A percentile compares a stretch with the other conserved stretches of the same genome.
Conservation (phyloP, 1,140 invertebrate species). For the Ctenoplectra terminalis region DNA sequence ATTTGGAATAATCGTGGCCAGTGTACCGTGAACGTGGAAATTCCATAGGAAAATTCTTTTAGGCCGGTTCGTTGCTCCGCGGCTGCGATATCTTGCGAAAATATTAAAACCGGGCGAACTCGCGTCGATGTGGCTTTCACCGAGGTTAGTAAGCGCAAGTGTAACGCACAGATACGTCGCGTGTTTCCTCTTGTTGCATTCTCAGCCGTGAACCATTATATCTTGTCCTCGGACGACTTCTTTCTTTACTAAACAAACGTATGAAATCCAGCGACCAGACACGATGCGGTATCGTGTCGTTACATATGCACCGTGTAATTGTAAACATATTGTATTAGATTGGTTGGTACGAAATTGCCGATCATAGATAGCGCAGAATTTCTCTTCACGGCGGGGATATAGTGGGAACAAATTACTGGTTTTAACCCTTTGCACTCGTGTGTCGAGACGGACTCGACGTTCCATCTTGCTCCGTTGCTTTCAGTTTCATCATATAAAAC, state of each 20-base stretch:
- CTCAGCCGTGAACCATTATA: conserved; percentile 27
- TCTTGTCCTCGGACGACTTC: conserved; percentile 33
- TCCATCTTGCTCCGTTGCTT: too few species aligned
- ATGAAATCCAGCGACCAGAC: not conserved
- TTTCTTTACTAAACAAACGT: not conserved
- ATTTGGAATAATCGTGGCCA: not conserved
- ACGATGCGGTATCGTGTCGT: not conserved
- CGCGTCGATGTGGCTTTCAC: conserved; percentile 42
- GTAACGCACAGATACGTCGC: conserved; percentile 18
- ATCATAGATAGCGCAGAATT: too few species aligned
- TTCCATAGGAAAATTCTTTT: conserved; percentile 2
- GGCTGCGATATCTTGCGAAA: conserved; percentile 13
- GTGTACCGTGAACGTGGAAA: conserved; percentile 14
- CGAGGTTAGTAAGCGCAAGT: conserved; percentile 45
- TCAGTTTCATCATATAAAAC: too few species aligned
- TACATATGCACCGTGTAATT: not conserved
- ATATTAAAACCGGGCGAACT: conserved; percentile 17
- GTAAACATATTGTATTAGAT: not conserved
- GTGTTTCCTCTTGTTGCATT: conserved; percentile 20
- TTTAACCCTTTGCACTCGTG: too few species aligned
- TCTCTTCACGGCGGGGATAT: too few species aligned
- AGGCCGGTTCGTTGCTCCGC: not conserved
- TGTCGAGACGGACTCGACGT: too few species aligned
- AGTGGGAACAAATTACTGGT: too few species aligned
- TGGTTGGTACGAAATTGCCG: too few species aligned